A percentile compares a stretch with the other conserved stretches of the same genome.
phyloP scores from a whole-genome alignment of 2,888 invertebrate genomes.

The Galerucella nymphaeae region DNA sequence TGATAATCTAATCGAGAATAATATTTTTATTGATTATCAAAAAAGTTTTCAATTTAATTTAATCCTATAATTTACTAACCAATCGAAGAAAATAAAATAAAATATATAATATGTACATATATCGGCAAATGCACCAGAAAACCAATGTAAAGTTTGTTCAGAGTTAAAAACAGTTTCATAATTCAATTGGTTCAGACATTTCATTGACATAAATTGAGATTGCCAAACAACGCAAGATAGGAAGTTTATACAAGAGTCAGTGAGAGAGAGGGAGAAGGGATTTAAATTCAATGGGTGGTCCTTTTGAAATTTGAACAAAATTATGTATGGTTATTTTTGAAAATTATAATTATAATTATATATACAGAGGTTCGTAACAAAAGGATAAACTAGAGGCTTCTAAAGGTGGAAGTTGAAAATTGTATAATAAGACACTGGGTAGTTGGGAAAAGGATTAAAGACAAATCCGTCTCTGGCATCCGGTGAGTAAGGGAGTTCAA shows the following conservation, averaged over 20 bases:
- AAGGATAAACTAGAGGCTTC: too few relatives aligned
- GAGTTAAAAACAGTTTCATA: slow-evolving; percentile 31
- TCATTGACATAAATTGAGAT: slow-evolving; percentile 17
- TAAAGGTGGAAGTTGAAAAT: not conserved
- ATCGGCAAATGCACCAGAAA: slow-evolving; percentile 11
- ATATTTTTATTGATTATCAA: too few relatives aligned
- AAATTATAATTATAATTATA: too few relatives aligned
- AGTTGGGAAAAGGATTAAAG: not conserved
- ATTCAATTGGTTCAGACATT: slow-evolving; percentile 24
- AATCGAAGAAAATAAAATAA: too few relatives aligned
- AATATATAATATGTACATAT: not conserved
- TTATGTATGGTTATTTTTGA: too few relatives aligned
- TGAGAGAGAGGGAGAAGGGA: not conserved
- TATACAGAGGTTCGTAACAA: too few relatives aligned
- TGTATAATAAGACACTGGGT: not conserved
- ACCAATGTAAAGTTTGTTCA: slow-evolving; percentile 13
- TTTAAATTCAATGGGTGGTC: not conserved
- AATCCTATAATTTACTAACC: too few relatives aligned
- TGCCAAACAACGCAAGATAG: not conserved
- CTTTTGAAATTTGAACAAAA: too few relatives aligned
- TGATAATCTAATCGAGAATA: too few relatives aligned
- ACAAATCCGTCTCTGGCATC: not conserved
- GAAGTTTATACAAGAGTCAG: not conserved
- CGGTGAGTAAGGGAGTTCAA: not conserved
- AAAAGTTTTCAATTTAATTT: too few relatives aligned